Conservation (phyloP, 2,888 invertebrate genomes). For the Eristalinus sepulchralis region DNA sequence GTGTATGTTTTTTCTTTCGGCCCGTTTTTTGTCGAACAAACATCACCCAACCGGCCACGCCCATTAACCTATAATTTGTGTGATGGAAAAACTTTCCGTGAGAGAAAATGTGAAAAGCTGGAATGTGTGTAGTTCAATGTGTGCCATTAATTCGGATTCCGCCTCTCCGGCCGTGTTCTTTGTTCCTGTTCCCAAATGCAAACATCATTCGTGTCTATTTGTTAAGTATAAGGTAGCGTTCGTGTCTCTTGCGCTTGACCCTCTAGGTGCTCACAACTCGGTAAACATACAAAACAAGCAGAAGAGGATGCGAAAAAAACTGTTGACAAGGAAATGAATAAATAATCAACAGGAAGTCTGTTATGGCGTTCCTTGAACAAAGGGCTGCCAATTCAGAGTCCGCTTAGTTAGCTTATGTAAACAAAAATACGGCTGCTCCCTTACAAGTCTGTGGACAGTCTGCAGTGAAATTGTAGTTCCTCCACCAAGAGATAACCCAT, state of each 20-base stretch:
- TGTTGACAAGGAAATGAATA: conserved; percentile 40
- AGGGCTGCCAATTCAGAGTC: not conserved
- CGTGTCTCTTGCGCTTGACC: conserved; percentile 2
- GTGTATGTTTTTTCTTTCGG: conserved; percentile 20
- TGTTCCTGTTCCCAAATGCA: not conserved
- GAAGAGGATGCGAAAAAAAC: conserved; percentile 20
- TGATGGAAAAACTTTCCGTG: not conserved
- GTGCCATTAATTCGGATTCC: conserved; percentile 17
- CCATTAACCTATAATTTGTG: conserved; percentile 17
- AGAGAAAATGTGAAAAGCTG: not conserved
- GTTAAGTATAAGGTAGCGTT: not conserved
- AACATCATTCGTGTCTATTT: conserved; percentile 1
- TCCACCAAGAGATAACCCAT: not conserved
- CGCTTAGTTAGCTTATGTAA: not conserved
- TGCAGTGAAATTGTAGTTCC: not conserved
- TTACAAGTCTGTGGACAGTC: not conserved
- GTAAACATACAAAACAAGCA: conserved; percentile 3
- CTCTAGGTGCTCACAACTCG: not conserved
- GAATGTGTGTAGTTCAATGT: conserved; percentile 2
- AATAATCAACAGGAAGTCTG: conserved; percentile 58
- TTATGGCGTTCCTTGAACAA: not conserved
- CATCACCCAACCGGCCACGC: conserved; percentile 28
- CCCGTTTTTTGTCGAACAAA: not conserved
- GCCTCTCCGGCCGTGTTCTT: not conserved
- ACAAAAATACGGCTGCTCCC: not conserved